phyloP scores from a whole-genome alignment of 53 echinoderm and acorn worm species.

The Crossaster papposus region DNA sequence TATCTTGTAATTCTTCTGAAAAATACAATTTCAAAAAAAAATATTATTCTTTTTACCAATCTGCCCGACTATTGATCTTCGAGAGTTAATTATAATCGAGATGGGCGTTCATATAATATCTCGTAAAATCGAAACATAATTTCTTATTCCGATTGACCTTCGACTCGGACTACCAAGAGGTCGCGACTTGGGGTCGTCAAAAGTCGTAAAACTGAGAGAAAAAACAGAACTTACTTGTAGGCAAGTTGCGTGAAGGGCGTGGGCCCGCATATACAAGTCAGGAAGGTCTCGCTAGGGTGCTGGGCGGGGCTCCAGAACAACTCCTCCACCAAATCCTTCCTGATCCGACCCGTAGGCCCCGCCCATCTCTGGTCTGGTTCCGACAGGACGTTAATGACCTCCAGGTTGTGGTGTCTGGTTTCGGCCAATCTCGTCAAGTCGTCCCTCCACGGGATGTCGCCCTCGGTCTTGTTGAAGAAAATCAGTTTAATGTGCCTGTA shows the following conservation, averaged over 20 bases:
- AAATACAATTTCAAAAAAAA: too few species aligned
- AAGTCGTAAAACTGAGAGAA: too few species aligned
- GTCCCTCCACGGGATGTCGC: conserved; percentile 84
- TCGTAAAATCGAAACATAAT: too few species aligned
- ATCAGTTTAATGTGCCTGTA: conserved; percentile 60
- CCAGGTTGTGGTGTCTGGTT: conserved; percentile 54
- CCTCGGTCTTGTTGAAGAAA: conserved; percentile 94
- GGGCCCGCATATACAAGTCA: conserved; percentile 87
- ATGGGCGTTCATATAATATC: too few species aligned
- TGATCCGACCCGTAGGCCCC: conserved; percentile 74
- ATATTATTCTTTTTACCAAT: too few species aligned
- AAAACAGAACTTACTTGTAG: conserved; percentile 61
- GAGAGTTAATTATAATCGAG: too few species aligned
- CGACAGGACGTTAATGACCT: conserved; percentile 80
- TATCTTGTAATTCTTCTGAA: too few species aligned
- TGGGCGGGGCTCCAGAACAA: conserved; percentile 45
- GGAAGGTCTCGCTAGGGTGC: background rate
- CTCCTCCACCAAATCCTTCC: conserved; percentile 69
- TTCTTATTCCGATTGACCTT: too few species aligned
- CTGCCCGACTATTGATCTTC: too few species aligned
- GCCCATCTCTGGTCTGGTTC: conserved; percentile 70
- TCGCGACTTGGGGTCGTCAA: too few species aligned
- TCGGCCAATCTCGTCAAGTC: conserved; percentile 31
- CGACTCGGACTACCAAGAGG: too few species aligned
- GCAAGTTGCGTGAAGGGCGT: conserved; percentile 83